These are phyloP conservation scores for Bhutanitis thaidina DNA, from an alignment of 2,888 invertebrate genomes.

Conservation along the genomic window DNA sequence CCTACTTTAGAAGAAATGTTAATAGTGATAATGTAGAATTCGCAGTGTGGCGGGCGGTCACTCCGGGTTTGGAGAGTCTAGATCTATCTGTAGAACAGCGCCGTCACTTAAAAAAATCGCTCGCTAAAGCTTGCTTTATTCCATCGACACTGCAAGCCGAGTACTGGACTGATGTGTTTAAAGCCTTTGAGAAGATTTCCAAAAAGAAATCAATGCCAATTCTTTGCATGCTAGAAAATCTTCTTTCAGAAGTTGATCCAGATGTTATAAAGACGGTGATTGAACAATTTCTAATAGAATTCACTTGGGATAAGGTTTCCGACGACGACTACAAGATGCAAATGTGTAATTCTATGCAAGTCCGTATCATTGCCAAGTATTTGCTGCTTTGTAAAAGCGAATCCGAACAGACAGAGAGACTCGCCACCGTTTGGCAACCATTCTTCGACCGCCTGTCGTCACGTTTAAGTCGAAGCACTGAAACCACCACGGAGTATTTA, in stretches of 20 bases:
- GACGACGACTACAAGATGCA: background rate
- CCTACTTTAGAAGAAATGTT: slow-evolving; percentile 23
- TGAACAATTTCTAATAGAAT: slow-evolving; percentile 26
- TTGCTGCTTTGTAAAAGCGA: slow-evolving; percentile 39
- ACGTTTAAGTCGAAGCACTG: slow-evolving; percentile 17
- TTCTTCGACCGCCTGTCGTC: slow-evolving; percentile 37
- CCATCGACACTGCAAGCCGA: slow-evolving; percentile 39
- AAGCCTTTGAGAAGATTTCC: slow-evolving; percentile 27
- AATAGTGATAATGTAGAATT: slow-evolving; percentile 27
- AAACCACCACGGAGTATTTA: slow-evolving; percentile 22
- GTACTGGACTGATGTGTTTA: slow-evolving; percentile 39
- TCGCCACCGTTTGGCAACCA: slow-evolving; percentile 33
- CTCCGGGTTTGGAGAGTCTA: slow-evolving; percentile 33
- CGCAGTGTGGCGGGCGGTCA: slow-evolving; percentile 43
- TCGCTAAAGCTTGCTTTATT: slow-evolving; percentile 26
- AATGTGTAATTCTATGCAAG: slow-evolving; percentile 24
- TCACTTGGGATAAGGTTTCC: slow-evolving; percentile 24
- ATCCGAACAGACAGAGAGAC: slow-evolving; percentile 31
- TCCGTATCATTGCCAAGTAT: slow-evolving; percentile 43
- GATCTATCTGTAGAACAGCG: slow-evolving; percentile 26
- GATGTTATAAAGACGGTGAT: slow-evolving; percentile 31
- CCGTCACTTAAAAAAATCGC: slow-evolving; percentile 10
- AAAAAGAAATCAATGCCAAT: slow-evolving; percentile 25
- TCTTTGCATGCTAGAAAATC: slow-evolving; percentile 33
- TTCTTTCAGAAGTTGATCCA: slow-evolving; percentile 32